Base-by-base conservation (phyloP, 1,140 invertebrate species). In the Nilaparvata lugens region DNA sequence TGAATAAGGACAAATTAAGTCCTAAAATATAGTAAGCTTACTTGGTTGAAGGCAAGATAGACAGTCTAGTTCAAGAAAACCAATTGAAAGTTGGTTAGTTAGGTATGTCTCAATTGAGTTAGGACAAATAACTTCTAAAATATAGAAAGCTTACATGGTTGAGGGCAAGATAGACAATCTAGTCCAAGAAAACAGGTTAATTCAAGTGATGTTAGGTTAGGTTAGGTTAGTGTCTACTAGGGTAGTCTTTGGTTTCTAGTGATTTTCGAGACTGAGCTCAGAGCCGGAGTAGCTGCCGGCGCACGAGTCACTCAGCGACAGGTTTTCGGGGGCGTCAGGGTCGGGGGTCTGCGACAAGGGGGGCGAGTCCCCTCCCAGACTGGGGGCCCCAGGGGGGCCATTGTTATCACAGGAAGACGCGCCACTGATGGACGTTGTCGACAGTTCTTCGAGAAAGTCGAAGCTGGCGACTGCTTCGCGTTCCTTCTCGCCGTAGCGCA, bases 401-500 rank as follows among this genome's bases (percentile, higher is more conserved):
- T 43, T 28, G 38, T 77, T 76, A 65, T 80, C 76, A 61, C 76
- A 77, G 61, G 74, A 78, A 62, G 76, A 78, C 5, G 72, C 66
- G 0, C 73, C 72, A 58, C 73, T 70, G 21, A 71, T 60, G 19
- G 71, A 74, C 23, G 76, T 77, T 57, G 79, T 74, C 5, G 73
- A 81, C 62, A 88, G 73, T 62, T 86, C 82, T 69, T 89, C 82
- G 54, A 89, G 78, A 75, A 89, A 89, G 74, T 88, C 85, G 72
- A 89, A 89, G 64, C 82, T 83, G 28, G 86, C 84, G 53, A 89
- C 83, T 21, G 86, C 86, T 71, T 87, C 86, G 54, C 79, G 76
- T 70, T 89, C 86, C 66, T 86, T 83, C 61, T 86, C 84, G n/a
- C 86, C 86, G 73, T 82, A 89, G 61, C 86, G 79, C 31, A 86